Evolutionary conservation across 2,113 vertebrate genomes (phyloP), one percentile per base, ranked within the genome.

Genomic region (Cololabis saira): DNA sequence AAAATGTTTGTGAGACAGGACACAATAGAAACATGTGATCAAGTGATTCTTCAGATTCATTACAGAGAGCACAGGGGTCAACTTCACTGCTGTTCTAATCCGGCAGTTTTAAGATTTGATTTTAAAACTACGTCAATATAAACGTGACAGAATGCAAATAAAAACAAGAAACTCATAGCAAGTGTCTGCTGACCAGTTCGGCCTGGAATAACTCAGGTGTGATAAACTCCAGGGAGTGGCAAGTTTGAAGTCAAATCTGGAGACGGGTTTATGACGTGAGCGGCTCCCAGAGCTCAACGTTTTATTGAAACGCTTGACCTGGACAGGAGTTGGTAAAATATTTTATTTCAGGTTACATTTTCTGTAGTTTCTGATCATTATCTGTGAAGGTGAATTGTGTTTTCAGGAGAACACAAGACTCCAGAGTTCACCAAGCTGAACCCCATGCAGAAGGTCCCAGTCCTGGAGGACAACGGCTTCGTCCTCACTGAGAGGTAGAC

Each of bases 381-480:
- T 14, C 11, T 59, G 11, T 33, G 1, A 30, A 2, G 1, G 37
- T 16, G 8, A 10, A 8, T 15, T 0, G 10, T 59, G 12, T 48
- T 3, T 47, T 5, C 65, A 93, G 93, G 90, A 30, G 90, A 93
- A 24, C 47, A 93, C 14, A 72, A 45, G 10, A 91, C 52, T n/a
- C 63, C 84, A 11, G 88, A 90, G 0, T 93, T 93, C 64, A 83
- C 80, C 2, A 80, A 82, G 43, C 16, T 93, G 33, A 94, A 94
- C 63, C 92, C 91, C 0, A 89, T 92, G 92, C 86, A 91, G 72
- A 94, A 91, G 30, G 92, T 94, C 15, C 92, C 93, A 2, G 91
- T 94, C 0, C 54, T 94, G 63, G 88, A 84, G 18, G 90, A 92
- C 60, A 56, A 74, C 12, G 85, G 76, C 5, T 93, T 93, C 41